Base-by-base conservation (phyloP, 2,888 invertebrate species). In the Sclerodermus sp. region DNA sequence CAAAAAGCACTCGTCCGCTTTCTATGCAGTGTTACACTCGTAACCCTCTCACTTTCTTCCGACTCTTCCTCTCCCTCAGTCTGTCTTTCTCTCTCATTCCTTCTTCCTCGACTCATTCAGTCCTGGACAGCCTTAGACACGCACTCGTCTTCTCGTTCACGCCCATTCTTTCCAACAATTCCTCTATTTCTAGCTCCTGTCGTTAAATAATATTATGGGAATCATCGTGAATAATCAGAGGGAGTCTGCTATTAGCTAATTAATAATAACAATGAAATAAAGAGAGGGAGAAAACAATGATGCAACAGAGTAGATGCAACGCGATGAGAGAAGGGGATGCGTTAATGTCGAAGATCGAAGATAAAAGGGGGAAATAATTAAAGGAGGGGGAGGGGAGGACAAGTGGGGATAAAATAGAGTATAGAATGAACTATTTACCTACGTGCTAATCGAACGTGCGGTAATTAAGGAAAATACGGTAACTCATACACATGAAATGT, bases 401-500 rank as follows among this genome's bases (percentile, higher is more conserved):
- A 15, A 37, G 45, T 43, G 23, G 3, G 23, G 8, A 23, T 3
- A 23, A 23, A 8, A 23, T 23, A 8, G 8, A 23, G 3, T 8
- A 48, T 34, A 42, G 42, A 50, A 52, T 45, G 42, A 42, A 40
- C 40, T 29, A 40, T 42, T 42, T 5, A n/a, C 13, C 12, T 34
- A 36, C 23, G 16, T 39, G 31, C 38, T 43, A 37, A n/a, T 38
- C 38, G 23, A 32, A 16, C 44, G 30, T 43, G 29, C 36, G 40
- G 34, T 45, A 13, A 39, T 41, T 36, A 48, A 47, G 9, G 34
- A 45, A 17, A 49, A 52, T 52, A 54, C 57, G 56, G 58, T 58
- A 57, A 57, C 56, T 58, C 53, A 49, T 58, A 56, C 57, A 58
- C 56, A 58, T 55, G 43, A 47, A n/a, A 50, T 43, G 37, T 18